Conservation (phyloP, 2,797 vertebrate genomes). For the Protosalanx chinensis region DNA sequence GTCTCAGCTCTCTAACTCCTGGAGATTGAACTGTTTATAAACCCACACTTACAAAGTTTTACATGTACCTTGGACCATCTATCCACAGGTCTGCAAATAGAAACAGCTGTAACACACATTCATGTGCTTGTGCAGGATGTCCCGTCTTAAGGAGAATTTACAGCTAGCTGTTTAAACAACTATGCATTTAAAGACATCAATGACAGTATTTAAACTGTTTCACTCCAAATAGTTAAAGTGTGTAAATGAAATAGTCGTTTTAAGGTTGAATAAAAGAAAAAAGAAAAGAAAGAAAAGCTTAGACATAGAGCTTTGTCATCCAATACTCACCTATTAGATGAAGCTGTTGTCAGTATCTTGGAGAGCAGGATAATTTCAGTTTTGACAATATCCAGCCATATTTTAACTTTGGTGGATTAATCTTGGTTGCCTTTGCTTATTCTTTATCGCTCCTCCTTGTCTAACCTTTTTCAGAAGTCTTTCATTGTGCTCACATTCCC, state of each 20-base stretch:
- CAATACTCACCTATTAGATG: constrained; percentile 55
- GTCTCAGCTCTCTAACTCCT: too few relatives aligned
- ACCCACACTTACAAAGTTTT: neutral
- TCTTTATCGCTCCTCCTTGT: neutral
- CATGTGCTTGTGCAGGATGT: neutral
- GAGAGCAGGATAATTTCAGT: constrained; percentile 43
- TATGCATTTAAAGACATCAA: too few relatives aligned
- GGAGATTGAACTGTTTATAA: too few relatives aligned
- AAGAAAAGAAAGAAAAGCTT: too few relatives aligned
- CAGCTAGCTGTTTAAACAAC: too few relatives aligned
- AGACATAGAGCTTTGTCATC: neutral
- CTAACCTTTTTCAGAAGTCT: neutral
- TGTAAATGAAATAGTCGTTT: neutral
- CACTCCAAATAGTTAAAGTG: neutral
- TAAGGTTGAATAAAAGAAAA: neutral
- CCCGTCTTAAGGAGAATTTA: neutral
- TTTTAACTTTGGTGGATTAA: neutral
- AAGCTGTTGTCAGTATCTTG: constrained; percentile 23
- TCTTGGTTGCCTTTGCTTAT: neutral
- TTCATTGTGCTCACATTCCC: constrained; percentile 36
- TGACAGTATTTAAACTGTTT: neutral
- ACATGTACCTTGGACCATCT: neutral
- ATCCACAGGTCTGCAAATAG: neutral
- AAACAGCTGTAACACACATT: neutral
- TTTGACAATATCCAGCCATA: constrained; percentile 49